Conservation (phyloP, 1,140 invertebrate species). For the Teleopsis dalmanni region DNA sequence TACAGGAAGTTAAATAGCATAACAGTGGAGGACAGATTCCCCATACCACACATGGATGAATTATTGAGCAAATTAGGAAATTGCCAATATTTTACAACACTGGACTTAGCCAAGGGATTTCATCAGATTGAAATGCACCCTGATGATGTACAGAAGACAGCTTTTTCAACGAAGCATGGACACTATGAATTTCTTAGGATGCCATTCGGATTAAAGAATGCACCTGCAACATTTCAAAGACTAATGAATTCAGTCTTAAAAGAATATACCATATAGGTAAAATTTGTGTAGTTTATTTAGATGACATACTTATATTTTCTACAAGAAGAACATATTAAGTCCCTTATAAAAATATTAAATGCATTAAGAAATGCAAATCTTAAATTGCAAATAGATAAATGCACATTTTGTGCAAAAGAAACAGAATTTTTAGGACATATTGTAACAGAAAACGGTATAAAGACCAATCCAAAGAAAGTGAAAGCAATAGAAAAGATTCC, state of each 20-base stretch:
- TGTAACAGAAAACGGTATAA: not conserved
- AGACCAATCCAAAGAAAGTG: not conserved
- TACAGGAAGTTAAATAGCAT: constrained; percentile 35
- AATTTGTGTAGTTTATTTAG: constrained; percentile 14
- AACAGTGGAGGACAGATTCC: constrained; percentile 9
- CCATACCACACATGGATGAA: constrained; percentile 10
- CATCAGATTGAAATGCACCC: constrained; percentile 17
- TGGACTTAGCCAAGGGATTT: constrained; percentile 17
- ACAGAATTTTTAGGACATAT: constrained; percentile 4
- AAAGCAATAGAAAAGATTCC: not conserved
- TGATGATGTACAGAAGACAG: constrained; percentile 18
- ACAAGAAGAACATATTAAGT: constrained; percentile 14
- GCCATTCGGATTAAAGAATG: constrained; percentile 17
- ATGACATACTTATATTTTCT: constrained; percentile 19
- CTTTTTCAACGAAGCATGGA: constrained; percentile 16
- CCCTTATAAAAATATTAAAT: constrained; percentile 1
- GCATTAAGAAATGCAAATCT: constrained; percentile 16
- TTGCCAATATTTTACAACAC: constrained; percentile 11
- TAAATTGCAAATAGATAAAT: constrained; percentile 46
- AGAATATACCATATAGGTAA: constrained; percentile 10
- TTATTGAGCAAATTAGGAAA: constrained; percentile 11
- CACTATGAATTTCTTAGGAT: constrained; percentile 11
- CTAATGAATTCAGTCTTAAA: no score
- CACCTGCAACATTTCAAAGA: constrained; percentile 14
- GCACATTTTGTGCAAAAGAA: constrained; percentile 41